Evolutionary conservation across 2,113 vertebrate genomes (phyloP), one percentile per base, ranked within the genome.

Genomic region (Baryphthengus martii): DNA sequence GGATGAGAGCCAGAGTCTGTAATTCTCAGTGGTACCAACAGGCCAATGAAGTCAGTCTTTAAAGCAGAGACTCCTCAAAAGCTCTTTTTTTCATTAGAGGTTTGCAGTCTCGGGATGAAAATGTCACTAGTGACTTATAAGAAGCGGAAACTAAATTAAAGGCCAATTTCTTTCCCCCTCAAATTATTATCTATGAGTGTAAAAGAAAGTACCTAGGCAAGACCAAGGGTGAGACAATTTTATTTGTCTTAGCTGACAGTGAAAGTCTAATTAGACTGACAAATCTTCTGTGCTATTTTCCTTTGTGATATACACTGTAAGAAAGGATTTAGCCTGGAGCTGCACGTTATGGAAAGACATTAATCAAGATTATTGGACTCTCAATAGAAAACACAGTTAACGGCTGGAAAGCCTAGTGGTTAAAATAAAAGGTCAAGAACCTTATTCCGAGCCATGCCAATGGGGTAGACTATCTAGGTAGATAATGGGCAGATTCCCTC

Each of bases 181-280:
- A 91, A 96, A 96, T 95, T 97, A 96, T 96, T 97, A 96, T 97
- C 94, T 92, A 76, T 96, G 52, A 95, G 23, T 44, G 24, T 75
- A 83, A 97, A 94, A 97, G 62, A 96, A 97, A 96, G 94, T 91
- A 96, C 90, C 92, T 96, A 68, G 26, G 63, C 80, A 91, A 96
- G 89, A 94, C 87, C 85, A 84, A 93, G 84, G 74, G 90, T 89
- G 86, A 97, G 92, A 96, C 68, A 95, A 94, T 93, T 95, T 90
- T 92, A 95, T 97, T 96, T 96, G 96, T 98, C 93, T 97, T 96
- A 92, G 89, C 94, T 97, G 97, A 97, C 95, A 97, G 84, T 75
- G 62, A 74, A 96, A 97, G 92, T 97, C 97, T 98, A 98, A 98
- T 98, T 98, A 98, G 97, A 97, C 94, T 97, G 97, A 98, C 97